Conservation (phyloP, 2,888 invertebrate species). For the Dasypogon diadema region DNA sequence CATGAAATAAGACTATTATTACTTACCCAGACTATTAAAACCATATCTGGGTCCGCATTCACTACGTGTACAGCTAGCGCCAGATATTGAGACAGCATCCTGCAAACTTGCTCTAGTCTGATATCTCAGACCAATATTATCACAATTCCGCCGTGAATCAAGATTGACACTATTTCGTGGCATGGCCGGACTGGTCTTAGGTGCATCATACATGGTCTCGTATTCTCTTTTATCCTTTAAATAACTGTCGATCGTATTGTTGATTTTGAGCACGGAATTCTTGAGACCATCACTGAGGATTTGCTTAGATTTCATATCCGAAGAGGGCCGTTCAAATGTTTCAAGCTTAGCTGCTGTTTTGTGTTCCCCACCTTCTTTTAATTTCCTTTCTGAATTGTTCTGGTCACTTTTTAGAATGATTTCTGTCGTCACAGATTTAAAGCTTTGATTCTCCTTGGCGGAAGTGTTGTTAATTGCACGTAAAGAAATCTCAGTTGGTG, state of each 20-base stretch:
- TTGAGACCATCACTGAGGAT: slow-evolving; percentile 62
- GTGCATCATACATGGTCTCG: slow-evolving; percentile 66
- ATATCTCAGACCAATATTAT: neutral
- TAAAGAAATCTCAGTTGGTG: slow-evolving; percentile 64
- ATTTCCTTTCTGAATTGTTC: slow-evolving; percentile 62
- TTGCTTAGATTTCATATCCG: slow-evolving; percentile 27
- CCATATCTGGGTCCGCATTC: slow-evolving; percentile 66
- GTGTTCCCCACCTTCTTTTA: slow-evolving; percentile 56
- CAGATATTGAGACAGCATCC: slow-evolving; percentile 57
- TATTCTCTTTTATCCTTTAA: slow-evolving; percentile 68
- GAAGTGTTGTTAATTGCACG: slow-evolving; percentile 16
- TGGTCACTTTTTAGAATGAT: neutral
- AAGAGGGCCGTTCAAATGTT: slow-evolving; percentile 62
- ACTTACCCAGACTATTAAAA: slow-evolving; percentile 65
- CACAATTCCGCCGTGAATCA: slow-evolving; percentile 43
- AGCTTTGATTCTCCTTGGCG: slow-evolving; percentile 13
- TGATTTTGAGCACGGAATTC: slow-evolving; percentile 68
- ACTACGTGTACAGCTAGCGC: slow-evolving; percentile 61
- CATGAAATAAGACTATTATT: no score
- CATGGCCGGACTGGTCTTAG: slow-evolving; percentile 61
- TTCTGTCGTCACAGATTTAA: neutral
- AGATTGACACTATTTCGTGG: slow-evolving; percentile 56
- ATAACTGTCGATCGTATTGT: slow-evolving; percentile 68
- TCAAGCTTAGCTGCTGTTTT: slow-evolving; percentile 64
- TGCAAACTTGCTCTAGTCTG: slow-evolving; percentile 51